A percentile compares a stretch with the other conserved stretches of the same genome.
phyloP scores from a whole-genome alignment of 2,888 invertebrate genomes.

The Palloptera scutellata region DNA sequence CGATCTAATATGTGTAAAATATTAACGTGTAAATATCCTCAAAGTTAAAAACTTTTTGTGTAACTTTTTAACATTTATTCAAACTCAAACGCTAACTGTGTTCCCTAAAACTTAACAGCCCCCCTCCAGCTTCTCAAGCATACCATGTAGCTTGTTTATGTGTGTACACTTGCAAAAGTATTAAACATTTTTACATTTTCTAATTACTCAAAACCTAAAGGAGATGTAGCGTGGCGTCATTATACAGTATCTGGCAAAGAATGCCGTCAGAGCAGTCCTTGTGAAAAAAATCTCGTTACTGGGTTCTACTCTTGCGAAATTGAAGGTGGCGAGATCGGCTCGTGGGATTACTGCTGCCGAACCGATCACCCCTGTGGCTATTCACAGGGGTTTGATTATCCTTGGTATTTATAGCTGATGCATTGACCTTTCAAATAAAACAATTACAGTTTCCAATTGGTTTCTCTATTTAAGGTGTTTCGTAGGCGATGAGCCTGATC shows the following conservation, averaged over 20 bases:
- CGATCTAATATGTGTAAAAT: neutral
- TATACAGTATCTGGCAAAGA: conserved; percentile 85
- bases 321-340: conserved; percentile 73
- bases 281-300: conserved; percentile 76
- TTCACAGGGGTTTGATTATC: conserved; percentile 81
- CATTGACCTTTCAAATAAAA: neutral
- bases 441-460: neutral
- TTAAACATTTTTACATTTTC: neutral
- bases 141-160: neutral
- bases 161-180: neutral
- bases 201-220: conserved; percentile 48
- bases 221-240: conserved; percentile 72
- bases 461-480: conserved; percentile 73
- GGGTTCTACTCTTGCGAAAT: conserved; percentile 88
- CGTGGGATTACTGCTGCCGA: conserved; percentile 88
- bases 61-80: no score
- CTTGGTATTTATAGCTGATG: conserved; percentile 70
- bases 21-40: neutral
- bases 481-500: conserved; percentile 78
- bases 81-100: no score
- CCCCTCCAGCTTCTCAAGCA: no score
- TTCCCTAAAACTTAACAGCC: no score
- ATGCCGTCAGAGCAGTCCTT: conserved; percentile 74
- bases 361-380: conserved; percentile 85
- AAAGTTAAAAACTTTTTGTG: no score